These are phyloP conservation scores for Noctua pronuba DNA, from an alignment of 2,888 invertebrate genomes.

Conservation along the genomic window DNA sequence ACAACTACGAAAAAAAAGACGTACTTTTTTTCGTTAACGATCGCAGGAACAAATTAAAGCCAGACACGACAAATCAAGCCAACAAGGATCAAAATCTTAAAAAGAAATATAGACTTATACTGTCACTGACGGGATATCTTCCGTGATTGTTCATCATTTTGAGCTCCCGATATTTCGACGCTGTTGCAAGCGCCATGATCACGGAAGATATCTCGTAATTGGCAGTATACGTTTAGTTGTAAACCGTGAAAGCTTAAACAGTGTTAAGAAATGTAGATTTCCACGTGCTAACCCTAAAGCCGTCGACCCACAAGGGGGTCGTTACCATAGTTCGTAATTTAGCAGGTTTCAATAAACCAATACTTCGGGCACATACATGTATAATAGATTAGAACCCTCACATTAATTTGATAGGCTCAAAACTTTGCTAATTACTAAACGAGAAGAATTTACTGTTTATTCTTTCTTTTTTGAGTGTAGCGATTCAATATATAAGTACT, in stretches of 20 bases:
- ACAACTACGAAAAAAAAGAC: not conserved
- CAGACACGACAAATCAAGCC: not conserved
- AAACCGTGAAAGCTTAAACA: no score
- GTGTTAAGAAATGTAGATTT: not conserved
- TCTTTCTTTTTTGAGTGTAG: not conserved
- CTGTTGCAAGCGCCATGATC: no score
- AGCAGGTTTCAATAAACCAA: constrained; percentile 63
- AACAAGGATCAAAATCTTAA: not conserved
- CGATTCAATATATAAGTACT: not conserved
- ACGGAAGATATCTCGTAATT: no score
- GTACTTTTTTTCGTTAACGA: not conserved
- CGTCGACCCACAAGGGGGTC: constrained; percentile 44
- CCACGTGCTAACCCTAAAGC: not conserved
- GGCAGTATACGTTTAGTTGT: no score
- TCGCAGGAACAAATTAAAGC: not conserved
- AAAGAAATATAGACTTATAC: not conserved
- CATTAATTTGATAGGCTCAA: constrained; percentile 53
- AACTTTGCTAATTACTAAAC: constrained; percentile 52
- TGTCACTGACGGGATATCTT: no score
- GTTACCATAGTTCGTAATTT: constrained; percentile 50
- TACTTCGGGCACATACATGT: constrained; percentile 37
- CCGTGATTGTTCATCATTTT: no score
- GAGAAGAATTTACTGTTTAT: not conserved
- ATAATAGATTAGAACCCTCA: constrained; percentile 61
- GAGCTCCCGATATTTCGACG: no score